These are phyloP conservation scores for Exephanes ischioxanthus DNA, from an alignment of 2,888 invertebrate species.

Conservation along the genomic window DNA sequence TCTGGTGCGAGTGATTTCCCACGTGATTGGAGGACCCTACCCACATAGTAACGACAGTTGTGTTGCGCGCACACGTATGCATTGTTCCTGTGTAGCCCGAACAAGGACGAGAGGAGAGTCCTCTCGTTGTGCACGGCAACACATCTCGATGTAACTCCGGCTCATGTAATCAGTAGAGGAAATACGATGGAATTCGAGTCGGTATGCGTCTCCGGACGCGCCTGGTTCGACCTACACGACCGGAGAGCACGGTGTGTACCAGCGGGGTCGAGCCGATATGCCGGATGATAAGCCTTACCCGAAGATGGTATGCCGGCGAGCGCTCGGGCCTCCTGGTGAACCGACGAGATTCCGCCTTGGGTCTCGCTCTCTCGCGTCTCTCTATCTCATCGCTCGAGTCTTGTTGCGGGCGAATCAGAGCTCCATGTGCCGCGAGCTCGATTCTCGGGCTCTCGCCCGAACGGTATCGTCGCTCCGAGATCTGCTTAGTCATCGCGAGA, in stretches of 20 bases:
- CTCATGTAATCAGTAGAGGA: constrained; percentile 79
- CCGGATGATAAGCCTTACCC: constrained; percentile 74
- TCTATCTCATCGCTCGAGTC: constrained; percentile 29
- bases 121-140: constrained; percentile 6
- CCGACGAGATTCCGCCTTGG: constrained; percentile 46
- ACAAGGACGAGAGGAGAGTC: constrained; percentile 44
- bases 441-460: constrained; percentile 41
- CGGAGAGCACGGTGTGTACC: constrained; percentile 59
- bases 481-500: constrained; percentile 78
- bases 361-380: constrained; percentile 35
- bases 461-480: constrained; percentile 74
- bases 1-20: constrained; percentile 72
- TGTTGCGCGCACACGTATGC: constrained; percentile 7
- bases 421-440: constrained; percentile 75
- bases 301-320: constrained; percentile 80
- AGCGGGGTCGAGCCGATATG: constrained; percentile 66
- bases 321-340: constrained; percentile 37
- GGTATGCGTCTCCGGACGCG: constrained; percentile 78
- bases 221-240: constrained; percentile 70
- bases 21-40: constrained; percentile 73
- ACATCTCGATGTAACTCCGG: constrained; percentile 60
- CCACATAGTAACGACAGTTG: constrained; percentile 57
- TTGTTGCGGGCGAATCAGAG: constrained; percentile 55
- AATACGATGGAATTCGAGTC: constrained; percentile 81
- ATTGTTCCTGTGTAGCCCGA: neutral